Evolutionary conservation across 2,797 vertebrate species (phyloP), one percentile per base, ranked within the genome.

Genomic region (Todus mexicanus): DNA sequence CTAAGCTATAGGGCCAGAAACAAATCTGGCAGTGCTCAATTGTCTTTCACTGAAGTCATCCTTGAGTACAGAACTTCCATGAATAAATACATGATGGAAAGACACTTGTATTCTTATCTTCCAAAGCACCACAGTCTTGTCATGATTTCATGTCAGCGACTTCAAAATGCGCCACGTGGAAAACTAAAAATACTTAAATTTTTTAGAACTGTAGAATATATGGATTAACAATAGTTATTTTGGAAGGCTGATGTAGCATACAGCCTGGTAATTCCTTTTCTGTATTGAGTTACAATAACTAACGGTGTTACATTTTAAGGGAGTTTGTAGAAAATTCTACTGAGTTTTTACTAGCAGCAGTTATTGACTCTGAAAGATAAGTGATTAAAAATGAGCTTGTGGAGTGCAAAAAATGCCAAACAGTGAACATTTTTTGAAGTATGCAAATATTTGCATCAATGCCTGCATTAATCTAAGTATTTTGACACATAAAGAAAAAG

Each of bases 401-500:
- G 31, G 68, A 59, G 14, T 31, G 12, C 51, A 53, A 93, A 65
- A 92, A 91, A 63, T 18, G 14, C 23, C 63, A 51, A 75, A 70
- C 29, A 33, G 53, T 68, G 25, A 80, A n/a, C 63, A 22, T 48
- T 57, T 69, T 31, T 43, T 14, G 5, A 68, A 76, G 6, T 15
- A 64, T 82, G 51, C 35, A 78, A 89, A 86, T 82, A 65, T 81
- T 95, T 95, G 20, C 87, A 65, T 82, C 21, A 48, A n/a, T 77
- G 40, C 21, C 43, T 80, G 33, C 37, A 70, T 64, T 59, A 38
- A 47, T 89, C 19, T 22, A 26, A 90, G 35, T 89, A 56, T 91
- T 96, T 97, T 94, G 86, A 88, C 76, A 87, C 23, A 31, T 27
- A 38, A 25, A 9, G 61, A 75, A 70, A 76, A 80, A 79, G 54